Conservation (phyloP, 2,888 invertebrate genomes). For the Lasioglossum morio region DNA sequence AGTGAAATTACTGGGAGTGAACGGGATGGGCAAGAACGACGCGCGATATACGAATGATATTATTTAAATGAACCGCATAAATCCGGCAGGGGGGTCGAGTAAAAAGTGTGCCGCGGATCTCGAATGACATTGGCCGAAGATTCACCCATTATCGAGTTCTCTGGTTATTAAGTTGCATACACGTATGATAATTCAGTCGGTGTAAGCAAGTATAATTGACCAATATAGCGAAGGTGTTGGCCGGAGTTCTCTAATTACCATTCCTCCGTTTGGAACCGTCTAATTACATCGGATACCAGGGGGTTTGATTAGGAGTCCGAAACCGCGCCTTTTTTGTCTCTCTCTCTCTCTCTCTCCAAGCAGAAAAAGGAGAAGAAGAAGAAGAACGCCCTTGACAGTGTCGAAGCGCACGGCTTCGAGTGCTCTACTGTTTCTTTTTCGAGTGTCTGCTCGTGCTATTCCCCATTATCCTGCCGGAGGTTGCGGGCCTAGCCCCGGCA, state of each 20-base stretch:
- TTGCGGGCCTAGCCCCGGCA: constrained; percentile 8
- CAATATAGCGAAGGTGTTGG: not conserved
- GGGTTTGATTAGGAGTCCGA: constrained; percentile 22
- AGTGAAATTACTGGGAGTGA: not conserved
- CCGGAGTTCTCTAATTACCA: constrained; percentile 10
- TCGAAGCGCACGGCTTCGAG: constrained; percentile 23
- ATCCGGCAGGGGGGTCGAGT: not conserved
- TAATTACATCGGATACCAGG: constrained; percentile 19
- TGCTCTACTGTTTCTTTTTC: constrained; percentile 49
- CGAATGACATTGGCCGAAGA: not conserved
- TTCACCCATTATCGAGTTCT: constrained; percentile 1
- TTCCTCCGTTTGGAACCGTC: not conserved
- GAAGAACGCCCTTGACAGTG: constrained; percentile 42
- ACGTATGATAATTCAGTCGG: not conserved
- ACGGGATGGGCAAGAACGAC: not conserved
- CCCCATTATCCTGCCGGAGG: constrained; percentile 53
- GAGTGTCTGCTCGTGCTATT: constrained; percentile 26
- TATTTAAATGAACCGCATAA: not conserved
- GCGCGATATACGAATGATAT: not conserved
- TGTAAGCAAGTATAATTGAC: not conserved
- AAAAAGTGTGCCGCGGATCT: not conserved
- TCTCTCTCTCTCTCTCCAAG: too few relatives aligned
- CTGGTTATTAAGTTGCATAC: not conserved
- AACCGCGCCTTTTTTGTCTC: not conserved
- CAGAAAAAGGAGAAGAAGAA: not conserved